These are phyloP conservation scores for Pantherophis alleghaniensis DNA, from an alignment of 2,797 vertebrate species.

Conservation along the genomic window DNA sequence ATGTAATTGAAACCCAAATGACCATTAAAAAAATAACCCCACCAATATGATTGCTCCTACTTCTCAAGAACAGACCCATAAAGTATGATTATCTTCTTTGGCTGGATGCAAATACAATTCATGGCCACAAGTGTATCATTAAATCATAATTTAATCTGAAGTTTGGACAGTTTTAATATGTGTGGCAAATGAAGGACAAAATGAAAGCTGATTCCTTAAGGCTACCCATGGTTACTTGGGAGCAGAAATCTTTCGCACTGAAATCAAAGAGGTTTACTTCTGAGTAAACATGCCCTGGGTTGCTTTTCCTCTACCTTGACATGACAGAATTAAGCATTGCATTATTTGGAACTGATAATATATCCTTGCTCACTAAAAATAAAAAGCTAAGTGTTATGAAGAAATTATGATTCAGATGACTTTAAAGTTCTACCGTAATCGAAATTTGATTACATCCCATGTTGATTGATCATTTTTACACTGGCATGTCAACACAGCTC, in stretches of 20 bases:
- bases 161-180: slow-evolving; percentile 2
- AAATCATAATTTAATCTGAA: slow-evolving; percentile 7
- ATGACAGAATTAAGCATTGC: slow-evolving; percentile 40
- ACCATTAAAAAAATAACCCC: background rate
- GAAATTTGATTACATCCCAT: background rate
- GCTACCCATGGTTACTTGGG: background rate
- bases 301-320: slow-evolving; percentile 5
- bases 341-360: background rate
- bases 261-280: background rate
- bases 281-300: background rate
- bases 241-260: too few species aligned
- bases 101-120: background rate
- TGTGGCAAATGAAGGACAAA: slow-evolving; percentile 14
- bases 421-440: slow-evolving; percentile 21
- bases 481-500: background rate
- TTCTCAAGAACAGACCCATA: background rate
- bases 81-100: background rate
- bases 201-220: slow-evolving; percentile 34
- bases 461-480: background rate
- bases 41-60: rapidly evolving
- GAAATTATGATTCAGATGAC: slow-evolving; percentile 21
- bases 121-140: background rate
- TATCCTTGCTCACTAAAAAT: background rate
- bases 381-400: background rate
- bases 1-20: background rate